Evolutionary conservation across 2,888 invertebrate species (phyloP), one percentile per base, ranked within the genome.

Genomic region (Agrilus biguttatus): DNA sequence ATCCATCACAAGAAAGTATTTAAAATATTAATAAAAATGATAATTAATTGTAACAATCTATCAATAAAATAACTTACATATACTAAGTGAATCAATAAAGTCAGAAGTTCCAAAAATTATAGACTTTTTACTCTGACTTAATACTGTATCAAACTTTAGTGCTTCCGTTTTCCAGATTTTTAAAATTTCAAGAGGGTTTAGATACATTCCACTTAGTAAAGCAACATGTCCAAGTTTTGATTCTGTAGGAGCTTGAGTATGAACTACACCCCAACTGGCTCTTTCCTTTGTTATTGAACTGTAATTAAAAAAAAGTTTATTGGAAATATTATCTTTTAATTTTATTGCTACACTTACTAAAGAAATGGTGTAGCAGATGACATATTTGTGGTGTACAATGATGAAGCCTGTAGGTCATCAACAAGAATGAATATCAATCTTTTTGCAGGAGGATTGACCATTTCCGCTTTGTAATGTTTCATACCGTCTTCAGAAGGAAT

Each of bases 41-140:
- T 8, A 36, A 14, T 10, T 43, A 13, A 1, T 6, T 40, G 3
- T 28, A n/a, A 37, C 8, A 8, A 41, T 33, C 8, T 34, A n/a
- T n/a, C 33, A 14, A 37, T 17, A 8, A 21, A 39, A 2, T 17
- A 34, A 23, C 44, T 46, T 58, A 70, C 84, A 82, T 70, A 82
- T 85, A 28, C 84, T 79, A 62, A 97, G 97, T 66, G 97, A 86
- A 42, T 83, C 80, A 8, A 96, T 69, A 51, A 97, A 90, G 62
- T 97, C 97, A 45, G 92, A 91, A 58, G 93, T 90, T 14, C 97
- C 98, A 88, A 92, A 95, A 34, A 89, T 83, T 80, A 88, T 93
- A 0, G 93, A 85, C 50, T 75, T 73, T 0, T 66, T 61, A 49
- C 89, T 90, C 60, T 86, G 78, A 68, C 97, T 97, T 57, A 98